These are phyloP conservation scores for Dolichopus griseipennis DNA, from an alignment of 2,888 invertebrate genomes.

Conservation along the genomic window DNA sequence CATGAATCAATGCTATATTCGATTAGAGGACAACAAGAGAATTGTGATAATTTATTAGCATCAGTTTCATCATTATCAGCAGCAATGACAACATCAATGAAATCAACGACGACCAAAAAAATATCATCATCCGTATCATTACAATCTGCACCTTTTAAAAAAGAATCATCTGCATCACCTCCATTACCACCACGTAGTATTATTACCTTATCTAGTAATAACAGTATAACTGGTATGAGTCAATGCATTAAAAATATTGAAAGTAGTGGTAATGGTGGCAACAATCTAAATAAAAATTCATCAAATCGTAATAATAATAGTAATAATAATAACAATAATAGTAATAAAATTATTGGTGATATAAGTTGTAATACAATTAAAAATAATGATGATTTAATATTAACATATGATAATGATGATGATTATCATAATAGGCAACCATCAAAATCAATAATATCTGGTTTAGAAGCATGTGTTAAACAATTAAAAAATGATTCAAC, in stretches of 20 bases:
- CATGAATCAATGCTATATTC: not conserved
- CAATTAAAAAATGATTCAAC: not conserved
- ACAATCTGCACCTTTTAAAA: slow-evolving; percentile 4
- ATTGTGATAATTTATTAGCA: slow-evolving; percentile 1
- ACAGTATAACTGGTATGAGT: not conserved
- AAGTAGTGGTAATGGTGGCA: not conserved
- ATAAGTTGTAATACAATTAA: not conserved
- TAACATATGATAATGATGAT: not conserved
- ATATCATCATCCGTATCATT: slow-evolving; percentile 2
- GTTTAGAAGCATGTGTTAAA: slow-evolving; percentile 1
- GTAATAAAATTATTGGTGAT: no score
- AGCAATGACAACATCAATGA: slow-evolving; percentile 10
- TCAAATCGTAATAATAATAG: slow-evolving; percentile 16
- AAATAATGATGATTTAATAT: not conserved
- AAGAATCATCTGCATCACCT: slow-evolving; percentile 14
- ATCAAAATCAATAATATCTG: not conserved
- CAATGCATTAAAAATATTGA: not conserved
- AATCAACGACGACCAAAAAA: slow-evolving; percentile 3
- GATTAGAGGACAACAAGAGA: not conserved
- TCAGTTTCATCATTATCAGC: not conserved
- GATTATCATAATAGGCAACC: not conserved
- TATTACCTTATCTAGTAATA: not conserved
- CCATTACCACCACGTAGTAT: slow-evolving; percentile 13
- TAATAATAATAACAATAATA: slow-evolving; percentile 19
- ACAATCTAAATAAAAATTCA: slow-evolving; percentile 19